Evolutionary conservation across 2,888 invertebrate species (phyloP).

Genomic region (Rapana venosa): DNA sequence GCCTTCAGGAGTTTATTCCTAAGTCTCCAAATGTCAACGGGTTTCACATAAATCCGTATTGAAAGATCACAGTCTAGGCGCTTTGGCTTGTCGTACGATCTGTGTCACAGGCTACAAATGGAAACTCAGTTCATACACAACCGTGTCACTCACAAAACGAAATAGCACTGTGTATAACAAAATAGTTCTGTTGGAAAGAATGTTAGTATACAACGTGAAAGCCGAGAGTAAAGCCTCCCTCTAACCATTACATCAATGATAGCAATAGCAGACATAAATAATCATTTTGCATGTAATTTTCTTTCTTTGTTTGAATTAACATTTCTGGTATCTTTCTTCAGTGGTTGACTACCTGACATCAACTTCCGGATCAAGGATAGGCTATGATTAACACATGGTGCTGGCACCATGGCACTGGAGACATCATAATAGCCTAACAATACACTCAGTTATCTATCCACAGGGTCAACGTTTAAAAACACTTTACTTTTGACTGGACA

Average conservation of each 20-base stretch:
- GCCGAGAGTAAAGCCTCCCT: no score
- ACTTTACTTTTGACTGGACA: no score
- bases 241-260: no score
- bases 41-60: constrained; percentile 54
- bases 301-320: not conserved
- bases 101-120: constrained; percentile 51
- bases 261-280: not conserved
- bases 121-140: constrained; percentile 45
- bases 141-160: constrained; percentile 49
- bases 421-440: no score
- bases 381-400: not conserved
- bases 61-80: constrained; percentile 25
- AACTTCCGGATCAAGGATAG: constrained; percentile 23
- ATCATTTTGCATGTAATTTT: not conserved
- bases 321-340: not conserved
- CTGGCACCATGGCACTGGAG: no score
- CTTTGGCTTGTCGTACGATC: constrained; percentile 44
- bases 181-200: constrained; percentile 10
- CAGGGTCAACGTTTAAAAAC: no score
- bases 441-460: no score
- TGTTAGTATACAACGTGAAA: no score
- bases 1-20: constrained; percentile 76
- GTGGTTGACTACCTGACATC: not conserved
- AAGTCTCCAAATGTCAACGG: constrained; percentile 75
- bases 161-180: constrained; percentile 40